Evolutionary conservation across 2,797 vertebrate genomes (phyloP), one percentile per base, ranked within the genome.

Genomic region (Distichodus sexfasciatus): DNA sequence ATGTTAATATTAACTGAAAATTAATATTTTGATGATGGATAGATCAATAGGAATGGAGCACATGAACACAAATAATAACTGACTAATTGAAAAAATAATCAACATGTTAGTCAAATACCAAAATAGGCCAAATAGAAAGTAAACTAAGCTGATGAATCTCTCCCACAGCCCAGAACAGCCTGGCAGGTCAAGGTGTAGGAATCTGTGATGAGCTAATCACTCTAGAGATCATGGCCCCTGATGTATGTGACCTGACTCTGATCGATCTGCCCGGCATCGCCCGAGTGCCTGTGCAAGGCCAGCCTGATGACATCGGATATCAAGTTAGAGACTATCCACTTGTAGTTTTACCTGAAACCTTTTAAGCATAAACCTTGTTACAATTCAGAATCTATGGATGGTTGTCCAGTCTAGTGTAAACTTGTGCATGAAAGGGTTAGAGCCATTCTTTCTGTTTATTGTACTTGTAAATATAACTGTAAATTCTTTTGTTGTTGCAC

Each of bases 211-310:
- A 90, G 11, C 74, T 90, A 1, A 91, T 93, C 71, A 86, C 46
- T 26, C 74, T 93, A 46, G 88, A 92, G 68, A 36, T 93, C 69
- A 17, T 1, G 6, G 91, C 90, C 7, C 76, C 85, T 0, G 40
- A 84, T 0, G 88, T 91, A 10, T 87, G 87, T 1, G 90, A 93
- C 3, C 77, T 93, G 72, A 92, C 91, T 0, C 74, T 93, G 11
- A 92, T 91, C 15, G 91, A 93, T 74, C 84, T 93, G 3, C 92
- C 92, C 1, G 91, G 91, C 29, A 93, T 93, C 31, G 77, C 90
- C 60, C 81, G 91, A 58, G 87, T 92, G 23, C 78, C 91, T 0
- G 50, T 91, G 6, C 82, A 80, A 7, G 69, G 88, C 24, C 91
- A 93, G 72, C 90, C 90, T n/a, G 35, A 26, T 2, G 84, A 93